A percentile compares a stretch with the other conserved stretches of the same genome.
Evolutionary conservation across 1,140 invertebrate genomes (phyloP).

Genomic region (Plectrocnemia conspersa): DNA sequence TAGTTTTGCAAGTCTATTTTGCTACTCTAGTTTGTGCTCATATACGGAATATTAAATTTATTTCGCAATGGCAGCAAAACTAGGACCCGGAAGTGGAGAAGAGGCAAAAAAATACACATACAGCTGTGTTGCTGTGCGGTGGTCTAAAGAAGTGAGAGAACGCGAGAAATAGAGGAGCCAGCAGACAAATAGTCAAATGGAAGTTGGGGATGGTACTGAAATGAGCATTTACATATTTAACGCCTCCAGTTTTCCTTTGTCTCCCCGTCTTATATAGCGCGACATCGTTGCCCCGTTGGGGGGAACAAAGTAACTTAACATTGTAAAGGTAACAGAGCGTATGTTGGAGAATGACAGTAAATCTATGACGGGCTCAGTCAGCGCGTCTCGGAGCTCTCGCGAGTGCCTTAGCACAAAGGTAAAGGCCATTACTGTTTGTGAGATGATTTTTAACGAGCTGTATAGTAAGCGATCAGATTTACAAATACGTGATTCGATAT

Average conservation of each 20-base stretch:
- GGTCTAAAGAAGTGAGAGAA: neutral
- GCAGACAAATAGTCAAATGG: neutral
- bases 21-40: too few relatives aligned
- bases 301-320: constrained; percentile 27
- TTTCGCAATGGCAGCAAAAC: constrained; percentile 1
- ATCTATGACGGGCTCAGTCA: constrained; percentile 11
- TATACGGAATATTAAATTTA: constrained; percentile 14
- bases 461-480: too few relatives aligned
- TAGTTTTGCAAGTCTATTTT: too few relatives aligned
- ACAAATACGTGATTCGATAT: too few relatives aligned
- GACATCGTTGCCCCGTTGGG: neutral
- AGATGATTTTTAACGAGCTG: too few relatives aligned
- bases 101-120: constrained; percentile 9
- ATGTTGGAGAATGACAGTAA: constrained; percentile 22
- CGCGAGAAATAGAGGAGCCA: neutral
- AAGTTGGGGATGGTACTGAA: constrained; percentile 13
- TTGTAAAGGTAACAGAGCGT: constrained; percentile 29
- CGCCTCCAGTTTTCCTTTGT: constrained; percentile 21
- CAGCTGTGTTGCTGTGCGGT: too few relatives aligned
- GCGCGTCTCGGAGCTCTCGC: neutral
- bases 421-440: too few relatives aligned
- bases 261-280: constrained; percentile 4
- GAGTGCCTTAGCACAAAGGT: too few relatives aligned
- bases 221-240: constrained; percentile 30
- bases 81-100: neutral